Evolutionary conservation across 2,888 invertebrate species (phyloP).

Genomic region (Drosophila niveifrons): DNA sequence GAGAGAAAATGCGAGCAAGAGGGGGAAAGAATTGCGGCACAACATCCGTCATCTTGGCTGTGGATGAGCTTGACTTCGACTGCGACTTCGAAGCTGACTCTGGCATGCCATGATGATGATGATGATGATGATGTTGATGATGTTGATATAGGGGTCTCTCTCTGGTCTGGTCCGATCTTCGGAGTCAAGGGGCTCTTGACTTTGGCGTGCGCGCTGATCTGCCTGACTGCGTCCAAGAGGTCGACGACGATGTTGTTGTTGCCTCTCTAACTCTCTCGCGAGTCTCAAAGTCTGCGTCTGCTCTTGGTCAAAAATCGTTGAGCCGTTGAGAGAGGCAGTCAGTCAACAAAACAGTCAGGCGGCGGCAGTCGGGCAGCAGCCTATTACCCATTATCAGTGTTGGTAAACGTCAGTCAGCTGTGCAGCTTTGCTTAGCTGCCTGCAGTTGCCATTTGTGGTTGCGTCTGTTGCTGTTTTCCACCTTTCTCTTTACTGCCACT

Average conservation of each 20-base stretch:
- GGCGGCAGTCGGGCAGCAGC: constrained; percentile 21
- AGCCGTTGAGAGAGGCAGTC: constrained; percentile 69
- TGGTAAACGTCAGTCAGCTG: constrained; percentile 63
- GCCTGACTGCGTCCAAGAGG: constrained; percentile 74
- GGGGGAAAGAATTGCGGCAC: constrained; percentile 41
- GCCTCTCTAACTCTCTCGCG: constrained; percentile 5
- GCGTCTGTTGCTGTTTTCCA: not conserved
- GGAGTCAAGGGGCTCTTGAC: constrained; percentile 15
- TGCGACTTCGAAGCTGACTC: constrained; percentile 24
- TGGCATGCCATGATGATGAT: constrained; percentile 35
- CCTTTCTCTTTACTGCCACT: not conserved
- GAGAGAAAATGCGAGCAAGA: constrained; percentile 17
- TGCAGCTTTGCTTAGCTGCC: constrained; percentile 63
- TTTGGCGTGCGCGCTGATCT: constrained; percentile 80
- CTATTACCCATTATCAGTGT: constrained; percentile 48
- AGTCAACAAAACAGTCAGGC: constrained; percentile 16
- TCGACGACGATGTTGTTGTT: constrained; percentile 46
- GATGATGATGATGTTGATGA: constrained; percentile 3
- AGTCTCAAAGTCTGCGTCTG: constrained; percentile 9
- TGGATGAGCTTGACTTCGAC: constrained; percentile 55
- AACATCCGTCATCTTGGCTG: constrained; percentile 78
- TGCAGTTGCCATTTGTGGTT: constrained; percentile 43
- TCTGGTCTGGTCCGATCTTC: not conserved
- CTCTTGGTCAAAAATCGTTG: constrained; percentile 81
- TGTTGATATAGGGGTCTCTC: constrained; percentile 28